A percentile compares a stretch with the other conserved stretches of the same genome.
Conservation (phyloP, 2,113 vertebrate genomes). For the Mionectes macconnelli region DNA sequence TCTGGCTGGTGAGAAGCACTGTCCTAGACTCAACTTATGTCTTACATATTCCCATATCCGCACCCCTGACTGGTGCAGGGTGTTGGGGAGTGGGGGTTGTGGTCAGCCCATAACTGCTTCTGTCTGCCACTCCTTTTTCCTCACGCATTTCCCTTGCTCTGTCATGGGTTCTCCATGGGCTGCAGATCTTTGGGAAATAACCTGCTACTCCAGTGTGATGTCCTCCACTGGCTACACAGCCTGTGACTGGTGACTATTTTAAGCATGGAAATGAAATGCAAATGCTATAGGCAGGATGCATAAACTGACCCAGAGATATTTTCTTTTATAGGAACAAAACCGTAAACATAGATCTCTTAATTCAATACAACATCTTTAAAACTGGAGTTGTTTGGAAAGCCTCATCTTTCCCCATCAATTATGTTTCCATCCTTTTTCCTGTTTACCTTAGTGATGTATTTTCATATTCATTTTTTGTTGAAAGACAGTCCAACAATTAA, state of each 20-base stretch:
- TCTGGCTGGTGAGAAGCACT: background rate
- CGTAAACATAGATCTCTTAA: background rate
- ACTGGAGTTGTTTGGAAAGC: background rate
- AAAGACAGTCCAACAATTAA: background rate
- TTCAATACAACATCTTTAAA: background rate
- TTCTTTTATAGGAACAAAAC: background rate
- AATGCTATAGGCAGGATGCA: background rate
- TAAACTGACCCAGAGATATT: background rate
- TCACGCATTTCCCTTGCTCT: background rate
- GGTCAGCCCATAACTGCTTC: background rate
- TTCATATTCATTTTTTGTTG: background rate
- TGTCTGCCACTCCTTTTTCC: background rate
- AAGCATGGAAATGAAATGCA: background rate
- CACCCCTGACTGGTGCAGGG: fast-evolving
- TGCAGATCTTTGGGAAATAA: background rate
- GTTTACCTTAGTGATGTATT: background rate
- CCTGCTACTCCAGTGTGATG: fast-evolving
- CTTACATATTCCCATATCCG: background rate
- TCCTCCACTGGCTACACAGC: background rate
- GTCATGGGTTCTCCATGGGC: too few species aligned
- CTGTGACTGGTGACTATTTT: background rate
- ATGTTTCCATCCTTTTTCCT: background rate
- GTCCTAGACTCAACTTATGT: background rate
- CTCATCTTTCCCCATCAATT: background rate
- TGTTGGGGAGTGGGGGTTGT: background rate